Evolutionary conservation across 23 tunicate genomes (phyloP), one percentile per base, ranked within the genome.

Genomic region (Trididemnum nubilum): DNA sequence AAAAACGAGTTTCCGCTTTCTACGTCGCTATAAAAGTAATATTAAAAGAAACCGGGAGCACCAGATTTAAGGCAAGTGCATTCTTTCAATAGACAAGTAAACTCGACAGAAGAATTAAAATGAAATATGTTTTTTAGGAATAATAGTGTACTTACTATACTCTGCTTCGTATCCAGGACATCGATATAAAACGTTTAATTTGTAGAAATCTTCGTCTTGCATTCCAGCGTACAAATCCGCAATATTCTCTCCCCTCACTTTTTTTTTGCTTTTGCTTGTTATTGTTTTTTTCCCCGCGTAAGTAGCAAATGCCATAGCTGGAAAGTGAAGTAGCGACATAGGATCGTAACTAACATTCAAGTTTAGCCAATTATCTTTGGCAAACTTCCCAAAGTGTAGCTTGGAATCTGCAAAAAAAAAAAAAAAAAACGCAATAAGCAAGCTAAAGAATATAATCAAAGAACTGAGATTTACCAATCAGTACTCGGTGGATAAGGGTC

Each of bases 111-210:
- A n/a, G n/a, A n/a, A n/a, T n/a, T n/a, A n/a, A n/a, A n/a, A n/a
- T n/a, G n/a, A n/a, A n/a, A n/a, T n/a, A n/a, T n/a, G n/a, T n/a
- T n/a, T n/a, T n/a, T n/a, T n/a, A n/a, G n/a, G n/a, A n/a, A n/a
- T n/a, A n/a, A n/a, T n/a, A n/a, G n/a, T n/a, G n/a, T n/a, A 63
- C 70, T 63, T 63, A 63, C 70, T 63, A 63, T 4, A 22, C 22
- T 63, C 31, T 23, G 31, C 15, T 27, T 7, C 15, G 22, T 63
- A 7, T 23, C 7, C 15, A 23, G 15, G 70, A 22, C 70, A 63
- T 63, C 70, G 70, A 63, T 63, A 63, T 22, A 63, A 63, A 15
- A 27, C 22, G 29, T 63, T 63, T 5, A 63, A 23, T 9, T 22
- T 12, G 31, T 23, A 23, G 22, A 23, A 63, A 22, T 63, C 70